phyloP scores from a whole-genome alignment of 2,888 invertebrate species.

The Arge pagana region DNA sequence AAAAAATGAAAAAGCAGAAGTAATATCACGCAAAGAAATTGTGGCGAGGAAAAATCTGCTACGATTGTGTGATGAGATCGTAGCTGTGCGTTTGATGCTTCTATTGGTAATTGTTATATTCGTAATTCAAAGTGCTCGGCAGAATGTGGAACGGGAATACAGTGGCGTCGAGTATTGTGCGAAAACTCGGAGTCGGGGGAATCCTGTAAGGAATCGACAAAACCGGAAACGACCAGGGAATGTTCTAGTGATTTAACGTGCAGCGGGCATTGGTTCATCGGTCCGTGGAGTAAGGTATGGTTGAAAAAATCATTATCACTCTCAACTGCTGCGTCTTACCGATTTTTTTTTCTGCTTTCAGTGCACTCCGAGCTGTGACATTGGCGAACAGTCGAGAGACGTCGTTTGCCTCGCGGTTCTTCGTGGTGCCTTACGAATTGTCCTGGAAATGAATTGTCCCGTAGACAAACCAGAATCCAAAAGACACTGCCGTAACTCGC shows the following conservation, averaged over 20 bases:
- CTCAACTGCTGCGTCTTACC: constrained; percentile 1
- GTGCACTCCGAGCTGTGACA: constrained; percentile 53
- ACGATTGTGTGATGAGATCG: no score
- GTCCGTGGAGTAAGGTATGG: constrained; percentile 67
- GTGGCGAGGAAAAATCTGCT: no score
- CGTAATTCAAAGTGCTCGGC: constrained; percentile 71
- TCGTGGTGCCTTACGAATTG: constrained; percentile 64
- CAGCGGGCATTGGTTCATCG: constrained; percentile 82
- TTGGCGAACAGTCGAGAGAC: constrained; percentile 67
- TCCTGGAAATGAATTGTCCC: constrained; percentile 67
- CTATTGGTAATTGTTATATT: no score
- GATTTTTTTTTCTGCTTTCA: constrained; percentile 29
- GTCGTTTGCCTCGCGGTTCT: constrained; percentile 68
- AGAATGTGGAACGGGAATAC: constrained; percentile 77
- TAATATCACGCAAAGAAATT: no score
- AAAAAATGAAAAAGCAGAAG: no score
- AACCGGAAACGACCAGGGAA: constrained; percentile 68
- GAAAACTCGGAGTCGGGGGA: constrained; percentile 57
- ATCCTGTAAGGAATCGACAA: constrained; percentile 61
- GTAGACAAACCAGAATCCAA: constrained; percentile 67
- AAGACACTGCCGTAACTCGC: constrained; percentile 64
- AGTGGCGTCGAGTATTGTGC: constrained; percentile 76
- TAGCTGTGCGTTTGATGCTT: no score
- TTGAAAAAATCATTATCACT: neutral
- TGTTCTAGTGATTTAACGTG: constrained; percentile 74